Evolutionary conservation across 2,797 vertebrate species (phyloP).

Genomic region (Anguilla pacifica): DNA sequence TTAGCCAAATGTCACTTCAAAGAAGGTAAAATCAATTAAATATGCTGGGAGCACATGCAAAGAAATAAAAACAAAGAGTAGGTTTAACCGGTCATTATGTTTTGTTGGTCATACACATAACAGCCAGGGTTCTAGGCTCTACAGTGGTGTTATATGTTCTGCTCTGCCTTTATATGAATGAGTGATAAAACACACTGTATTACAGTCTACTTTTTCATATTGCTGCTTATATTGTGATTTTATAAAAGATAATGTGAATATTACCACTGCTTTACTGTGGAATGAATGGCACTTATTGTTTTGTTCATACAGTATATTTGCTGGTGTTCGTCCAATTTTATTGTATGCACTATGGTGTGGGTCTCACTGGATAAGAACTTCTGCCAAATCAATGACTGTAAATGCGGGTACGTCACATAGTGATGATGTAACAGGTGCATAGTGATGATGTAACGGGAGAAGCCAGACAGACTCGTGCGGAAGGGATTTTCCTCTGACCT

Average conservation of each 20-base stretch:
- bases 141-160: background rate
- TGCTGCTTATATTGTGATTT: background rate
- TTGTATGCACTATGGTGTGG: no score
- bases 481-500: constrained; percentile 62
- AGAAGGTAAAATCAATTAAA: background rate
- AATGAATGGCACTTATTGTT: background rate
- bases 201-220: background rate
- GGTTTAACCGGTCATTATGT: background rate
- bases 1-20: background rate
- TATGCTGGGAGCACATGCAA: background rate
- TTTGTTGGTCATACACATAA: background rate
- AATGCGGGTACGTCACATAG: background rate
- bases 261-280: background rate
- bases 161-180: background rate
- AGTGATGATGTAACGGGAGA: background rate
- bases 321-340: background rate
- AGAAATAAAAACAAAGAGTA: background rate
- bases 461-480: background rate
- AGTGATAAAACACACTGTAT: background rate
- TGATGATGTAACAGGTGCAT: background rate
- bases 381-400: background rate
- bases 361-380: background rate
- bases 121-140: background rate
- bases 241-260: background rate
- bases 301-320: background rate